Conservation (phyloP, 2,797 vertebrate genomes). For the Coreius guichenoti region DNA sequence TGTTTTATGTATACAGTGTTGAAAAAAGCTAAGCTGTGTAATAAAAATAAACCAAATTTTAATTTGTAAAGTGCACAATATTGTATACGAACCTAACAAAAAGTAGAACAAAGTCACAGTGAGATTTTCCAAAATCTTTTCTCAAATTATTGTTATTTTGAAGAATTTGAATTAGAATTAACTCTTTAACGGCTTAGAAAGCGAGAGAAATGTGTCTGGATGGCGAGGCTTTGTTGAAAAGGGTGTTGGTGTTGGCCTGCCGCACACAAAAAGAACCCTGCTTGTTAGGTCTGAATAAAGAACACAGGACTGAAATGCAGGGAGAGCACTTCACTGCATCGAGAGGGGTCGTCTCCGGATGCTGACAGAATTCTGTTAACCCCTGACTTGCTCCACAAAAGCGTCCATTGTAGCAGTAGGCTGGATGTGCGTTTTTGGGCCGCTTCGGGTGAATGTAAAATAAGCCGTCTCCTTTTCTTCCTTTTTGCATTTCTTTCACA, state of each 20-base stretch:
- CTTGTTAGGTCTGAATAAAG: constrained; percentile 60
- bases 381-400: constrained; percentile 75
- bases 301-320: constrained; percentile 58
- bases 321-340: constrained; percentile 55
- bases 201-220: constrained; percentile 50
- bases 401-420: constrained; percentile 71
- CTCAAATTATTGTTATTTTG: neutral
- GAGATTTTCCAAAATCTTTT: constrained; percentile 1
- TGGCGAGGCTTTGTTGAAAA: constrained; percentile 55
- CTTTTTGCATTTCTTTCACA: constrained; percentile 70
- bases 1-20: constrained; percentile 34
- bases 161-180: constrained; percentile 12
- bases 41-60: neutral
- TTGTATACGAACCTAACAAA: constrained; percentile 23
- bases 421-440: constrained; percentile 69
- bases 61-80: neutral
- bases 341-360: constrained; percentile 66
- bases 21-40: constrained; percentile 26
- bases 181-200: constrained; percentile 29
- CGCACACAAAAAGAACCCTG: constrained; percentile 53
- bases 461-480: constrained; percentile 71
- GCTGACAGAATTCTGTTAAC: constrained; percentile 74
- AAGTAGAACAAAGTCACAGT: constrained; percentile 1
- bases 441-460: constrained; percentile 76
- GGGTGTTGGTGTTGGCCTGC: constrained; percentile 49